Percentiles rank a stretch among this genome's conserved stretches.
phyloP scores from a whole-genome alignment of 2,797 vertebrate genomes.

The Rachycentron canadum region DNA sequence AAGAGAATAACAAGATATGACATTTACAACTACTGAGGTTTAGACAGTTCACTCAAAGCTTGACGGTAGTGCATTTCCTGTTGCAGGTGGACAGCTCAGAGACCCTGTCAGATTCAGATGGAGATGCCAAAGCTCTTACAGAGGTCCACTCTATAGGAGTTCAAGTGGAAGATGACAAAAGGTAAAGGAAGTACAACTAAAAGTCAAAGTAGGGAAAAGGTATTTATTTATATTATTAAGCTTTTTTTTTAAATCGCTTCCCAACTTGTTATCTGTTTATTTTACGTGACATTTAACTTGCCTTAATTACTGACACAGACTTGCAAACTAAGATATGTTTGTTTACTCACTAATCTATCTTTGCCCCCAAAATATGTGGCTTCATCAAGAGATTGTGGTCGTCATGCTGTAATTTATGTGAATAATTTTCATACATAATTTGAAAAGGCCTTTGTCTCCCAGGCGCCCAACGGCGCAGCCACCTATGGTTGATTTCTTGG shows the following conservation, averaged over 20 bases:
- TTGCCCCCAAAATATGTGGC: slow-evolving; percentile 43
- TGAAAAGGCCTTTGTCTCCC: slow-evolving; percentile 52
- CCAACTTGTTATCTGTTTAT: slow-evolving; percentile 31
- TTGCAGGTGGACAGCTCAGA: slow-evolving; percentile 90
- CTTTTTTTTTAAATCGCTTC: slow-evolving; percentile 4
- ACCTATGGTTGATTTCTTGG: slow-evolving; percentile 74
- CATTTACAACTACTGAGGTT: background rate
- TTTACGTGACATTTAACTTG: slow-evolving; percentile 57
- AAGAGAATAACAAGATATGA: background rate
- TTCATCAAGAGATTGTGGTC: slow-evolving; percentile 63
- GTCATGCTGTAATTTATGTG: slow-evolving; percentile 66
- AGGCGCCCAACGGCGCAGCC: slow-evolving; percentile 61
- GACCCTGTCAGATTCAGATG: slow-evolving; percentile 95
- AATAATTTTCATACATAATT: slow-evolving; percentile 71
- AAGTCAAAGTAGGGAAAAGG: slow-evolving; percentile 6
- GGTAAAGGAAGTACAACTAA: slow-evolving; percentile 79
- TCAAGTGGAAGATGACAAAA: slow-evolving; percentile 98
- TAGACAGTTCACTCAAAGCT: background rate
- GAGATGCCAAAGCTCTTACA: slow-evolving; percentile 92
- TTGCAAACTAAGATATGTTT: slow-evolving; percentile 41
- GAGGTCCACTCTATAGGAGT: slow-evolving; percentile 98
- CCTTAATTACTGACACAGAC: slow-evolving; percentile 41
- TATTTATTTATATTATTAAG: background rate
- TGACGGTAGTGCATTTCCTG: slow-evolving; percentile 27
- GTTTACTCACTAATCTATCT: slow-evolving; percentile 54